Evolutionary conservation across 2,888 invertebrate species (phyloP).

Genomic region (Rhingia rostrata): DNA sequence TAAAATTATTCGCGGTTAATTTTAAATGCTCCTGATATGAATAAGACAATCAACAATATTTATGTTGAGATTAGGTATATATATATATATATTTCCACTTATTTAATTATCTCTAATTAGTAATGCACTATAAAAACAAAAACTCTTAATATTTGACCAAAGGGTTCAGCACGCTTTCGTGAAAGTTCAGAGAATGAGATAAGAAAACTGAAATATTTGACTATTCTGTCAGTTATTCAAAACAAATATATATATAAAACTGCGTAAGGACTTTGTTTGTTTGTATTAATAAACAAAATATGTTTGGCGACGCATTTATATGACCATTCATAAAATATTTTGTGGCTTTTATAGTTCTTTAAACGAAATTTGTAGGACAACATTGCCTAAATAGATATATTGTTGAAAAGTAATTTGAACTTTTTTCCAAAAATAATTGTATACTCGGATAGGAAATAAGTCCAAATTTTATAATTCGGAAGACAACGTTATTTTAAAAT

Average conservation of each 20-base stretch:
- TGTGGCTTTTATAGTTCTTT: too few relatives aligned
- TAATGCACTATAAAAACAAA: constrained; percentile 1
- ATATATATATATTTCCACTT: neutral
- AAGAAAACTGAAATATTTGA: too few relatives aligned
- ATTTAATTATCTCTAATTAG: constrained; percentile 26
- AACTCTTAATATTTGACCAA: constrained; percentile 55
- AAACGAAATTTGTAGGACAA: too few relatives aligned
- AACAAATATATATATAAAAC: constrained; percentile 2
- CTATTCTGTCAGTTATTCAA: too few relatives aligned
- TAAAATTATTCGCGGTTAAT: too few relatives aligned
- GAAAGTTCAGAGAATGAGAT: constrained; percentile 27
- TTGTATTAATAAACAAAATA: neutral
- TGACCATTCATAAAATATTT: too few relatives aligned
- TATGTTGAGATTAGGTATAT: constrained; percentile 9
- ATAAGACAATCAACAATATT: neutral
- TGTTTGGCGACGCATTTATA: neutral
- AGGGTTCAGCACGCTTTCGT: constrained; percentile 59
- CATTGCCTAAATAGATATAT: too few relatives aligned
- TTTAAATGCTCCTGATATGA: constrained; percentile 3
- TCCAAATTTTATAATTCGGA: too few relatives aligned
- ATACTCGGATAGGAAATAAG: too few relatives aligned
- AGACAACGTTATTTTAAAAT: too few relatives aligned
- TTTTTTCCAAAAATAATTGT: too few relatives aligned
- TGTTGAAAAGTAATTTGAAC: too few relatives aligned
- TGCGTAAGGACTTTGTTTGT: neutral